Evolutionary conservation across 2,888 invertebrate genomes (phyloP), one percentile per base, ranked within the genome.

Genomic region (Crocallis elinguaria): DNA sequence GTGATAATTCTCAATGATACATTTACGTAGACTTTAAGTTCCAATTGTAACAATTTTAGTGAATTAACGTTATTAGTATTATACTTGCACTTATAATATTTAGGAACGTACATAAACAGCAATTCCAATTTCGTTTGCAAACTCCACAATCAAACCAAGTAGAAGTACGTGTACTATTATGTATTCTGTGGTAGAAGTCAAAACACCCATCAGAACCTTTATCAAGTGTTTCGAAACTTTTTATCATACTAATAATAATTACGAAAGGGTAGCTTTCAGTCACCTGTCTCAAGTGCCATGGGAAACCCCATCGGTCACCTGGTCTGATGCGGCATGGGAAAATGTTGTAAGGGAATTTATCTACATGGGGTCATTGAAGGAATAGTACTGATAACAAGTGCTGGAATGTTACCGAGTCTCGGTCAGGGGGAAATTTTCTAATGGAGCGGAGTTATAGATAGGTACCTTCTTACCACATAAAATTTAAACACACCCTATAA

Each of bases 241-340:
- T 43, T 41, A 46, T 36, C 46, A 46, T 2, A 44, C 4, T 29
- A 21, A 44, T 43, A 43, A 45, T 45, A 16, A 45, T 13, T 17
- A 12, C 30, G 6, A 42, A 46, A 32, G 52, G 52, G 41, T 46
- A 41, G 41, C 46, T 45, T 46, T 39, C 41, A 60, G 57, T 64
- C 61, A 64, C 64, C 64, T 64, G 61, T 29, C 48, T 64, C 52
- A 41, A 57, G 57, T 51, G 30, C 7, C 52, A 27, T 49, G 57
- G 35, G 49, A 52, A 52, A 37, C n/a, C 33, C 39, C 41, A 21
- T 13, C 41, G 50, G 62, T 63, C 82, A 82, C 81, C 83, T 84
- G 82, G 66, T 50, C 55, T 46, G 32, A 19, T 52, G 38, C 21
- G 39, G 65, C 75, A 69, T 83, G 84, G 78, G 85, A 83, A 84